A percentile compares a stretch with the other conserved stretches of the same genome.
phyloP scores from a whole-genome alignment of 2,797 vertebrate species.

The Novumbra hubbsi region DNA sequence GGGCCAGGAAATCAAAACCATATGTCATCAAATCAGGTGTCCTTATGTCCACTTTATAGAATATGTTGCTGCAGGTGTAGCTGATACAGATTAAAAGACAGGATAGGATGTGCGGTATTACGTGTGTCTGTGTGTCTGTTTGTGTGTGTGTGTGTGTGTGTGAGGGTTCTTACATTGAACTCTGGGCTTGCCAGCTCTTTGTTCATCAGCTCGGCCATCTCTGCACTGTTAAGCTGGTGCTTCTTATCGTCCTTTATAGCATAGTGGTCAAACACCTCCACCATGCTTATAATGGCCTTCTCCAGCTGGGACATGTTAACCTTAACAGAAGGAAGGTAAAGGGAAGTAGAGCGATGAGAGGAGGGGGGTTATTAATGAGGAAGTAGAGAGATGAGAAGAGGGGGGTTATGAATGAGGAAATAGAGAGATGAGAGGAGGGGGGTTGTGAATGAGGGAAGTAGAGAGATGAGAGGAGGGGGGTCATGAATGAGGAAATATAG shows the following conservation, averaged over 20 bases:
- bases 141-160: not conserved
- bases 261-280: slow-evolving; percentile 69
- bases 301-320: slow-evolving; percentile 66
- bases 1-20: not conserved
- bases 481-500: no score
- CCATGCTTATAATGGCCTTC: slow-evolving; percentile 56
- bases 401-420: not conserved
- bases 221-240: slow-evolving; percentile 49
- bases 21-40: no score
- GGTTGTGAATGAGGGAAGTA: no score
- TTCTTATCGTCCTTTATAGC: slow-evolving; percentile 53
- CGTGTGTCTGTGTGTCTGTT: no score
- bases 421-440: no score
- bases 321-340: slow-evolving; percentile 20
- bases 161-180: slow-evolving; percentile 56
- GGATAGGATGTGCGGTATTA: no score
- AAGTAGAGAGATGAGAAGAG: not conserved
- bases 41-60: no score
- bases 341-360: not conserved
- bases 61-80: no score
- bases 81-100: no score
- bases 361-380: not conserved
- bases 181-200: slow-evolving; percentile 54
- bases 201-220: slow-evolving; percentile 58
- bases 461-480: no score